Conservation (phyloP, 2,797 vertebrate species). For the Siniperca undulata region DNA sequence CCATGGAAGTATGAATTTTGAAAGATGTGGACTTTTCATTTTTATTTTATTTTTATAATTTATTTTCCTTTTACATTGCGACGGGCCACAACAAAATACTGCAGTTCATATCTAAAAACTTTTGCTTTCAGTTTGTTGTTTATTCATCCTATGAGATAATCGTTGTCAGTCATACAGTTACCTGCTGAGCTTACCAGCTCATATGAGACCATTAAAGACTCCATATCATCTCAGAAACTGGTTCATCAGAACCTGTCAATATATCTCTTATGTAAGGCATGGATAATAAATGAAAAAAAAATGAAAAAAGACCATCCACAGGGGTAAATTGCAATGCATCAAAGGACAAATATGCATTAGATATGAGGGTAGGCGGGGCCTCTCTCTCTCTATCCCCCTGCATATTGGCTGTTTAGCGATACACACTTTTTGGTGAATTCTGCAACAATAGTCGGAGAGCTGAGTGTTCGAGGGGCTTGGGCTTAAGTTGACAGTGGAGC, state of each 20-base stretch:
- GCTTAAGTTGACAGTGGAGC: slow-evolving; percentile 80
- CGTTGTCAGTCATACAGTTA: slow-evolving; percentile 53
- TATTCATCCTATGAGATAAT: slow-evolving; percentile 57
- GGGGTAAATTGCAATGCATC: slow-evolving; percentile 83
- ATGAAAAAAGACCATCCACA: slow-evolving; percentile 67
- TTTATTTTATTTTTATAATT: slow-evolving; percentile 30
- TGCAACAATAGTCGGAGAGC: slow-evolving; percentile 65
- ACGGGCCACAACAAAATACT: slow-evolving; percentile 35
- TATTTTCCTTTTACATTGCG: slow-evolving; percentile 56
- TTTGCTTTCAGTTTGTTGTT: slow-evolving; percentile 56
- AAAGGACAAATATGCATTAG: slow-evolving; percentile 86
- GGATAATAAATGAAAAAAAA: slow-evolving; percentile 81
- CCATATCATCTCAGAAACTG: slow-evolving; percentile 64
- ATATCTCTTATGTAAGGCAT: slow-evolving; percentile 82
- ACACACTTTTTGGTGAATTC: slow-evolving; percentile 63
- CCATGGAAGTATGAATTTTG: slow-evolving; percentile 61
- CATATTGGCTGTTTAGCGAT: slow-evolving; percentile 61
- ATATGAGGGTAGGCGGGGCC: slow-evolving; percentile 71
- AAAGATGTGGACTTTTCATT: slow-evolving; percentile 62
- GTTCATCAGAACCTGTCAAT: slow-evolving; percentile 78
- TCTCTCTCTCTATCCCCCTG: slow-evolving; percentile 48
- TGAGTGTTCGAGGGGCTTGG: slow-evolving; percentile 61
- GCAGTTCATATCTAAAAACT: slow-evolving; percentile 17
- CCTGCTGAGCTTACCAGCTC: slow-evolving; percentile 62
- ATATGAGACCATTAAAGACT: slow-evolving; percentile 69